Evolutionary conservation across 2,888 invertebrate genomes (phyloP).

Genomic region (Amphipoea lucens): DNA sequence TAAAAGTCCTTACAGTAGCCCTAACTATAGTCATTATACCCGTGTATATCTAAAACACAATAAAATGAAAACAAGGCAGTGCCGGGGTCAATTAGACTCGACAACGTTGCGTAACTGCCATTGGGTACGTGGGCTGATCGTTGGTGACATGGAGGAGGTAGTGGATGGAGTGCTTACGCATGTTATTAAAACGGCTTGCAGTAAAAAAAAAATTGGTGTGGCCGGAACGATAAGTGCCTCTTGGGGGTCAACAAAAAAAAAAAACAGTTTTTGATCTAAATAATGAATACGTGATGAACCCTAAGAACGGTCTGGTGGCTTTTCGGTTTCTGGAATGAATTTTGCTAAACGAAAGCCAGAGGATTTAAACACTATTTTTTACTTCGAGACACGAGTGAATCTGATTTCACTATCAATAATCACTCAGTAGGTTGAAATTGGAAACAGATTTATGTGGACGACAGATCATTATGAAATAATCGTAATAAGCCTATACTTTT

Average conservation of each 20-base stretch:
- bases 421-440: background rate
- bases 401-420: background rate
- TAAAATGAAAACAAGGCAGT: conserved; percentile 56
- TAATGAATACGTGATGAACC: too few species aligned
- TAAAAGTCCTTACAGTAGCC: conserved; percentile 1
- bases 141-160: conserved; percentile 14
- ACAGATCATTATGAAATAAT: too few species aligned
- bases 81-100: conserved; percentile 56
- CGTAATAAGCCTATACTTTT: too few species aligned
- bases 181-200: too few species aligned
- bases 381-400: background rate
- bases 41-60: conserved; percentile 45
- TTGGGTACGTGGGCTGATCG: conserved; percentile 33
- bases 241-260: background rate
- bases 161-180: conserved; percentile 12
- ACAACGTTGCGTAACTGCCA: conserved; percentile 56
- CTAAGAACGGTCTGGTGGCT: background rate
- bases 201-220: too few species aligned
- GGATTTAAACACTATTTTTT: background rate
- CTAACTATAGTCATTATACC: conserved; percentile 45
- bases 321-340: background rate
- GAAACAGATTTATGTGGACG: background rate
- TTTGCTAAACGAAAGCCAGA: background rate
- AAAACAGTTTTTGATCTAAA: background rate
- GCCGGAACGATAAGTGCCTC: background rate